A percentile compares a stretch with the other conserved stretches of the same genome.
phyloP scores from a whole-genome alignment of 2,113 vertebrate species.

The Anoura caudifer region DNA sequence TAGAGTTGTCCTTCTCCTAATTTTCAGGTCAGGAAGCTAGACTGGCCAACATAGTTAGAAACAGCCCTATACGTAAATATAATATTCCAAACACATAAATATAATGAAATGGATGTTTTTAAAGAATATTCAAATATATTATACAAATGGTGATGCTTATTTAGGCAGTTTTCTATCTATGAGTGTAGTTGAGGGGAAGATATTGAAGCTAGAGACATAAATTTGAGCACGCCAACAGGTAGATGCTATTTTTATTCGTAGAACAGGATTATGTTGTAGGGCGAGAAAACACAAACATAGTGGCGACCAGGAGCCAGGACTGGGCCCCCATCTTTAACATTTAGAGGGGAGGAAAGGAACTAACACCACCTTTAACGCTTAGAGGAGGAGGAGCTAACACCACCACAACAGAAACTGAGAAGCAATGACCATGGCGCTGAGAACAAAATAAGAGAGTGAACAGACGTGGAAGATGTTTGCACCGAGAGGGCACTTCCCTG shows the following conservation, averaged over 20 bases:
- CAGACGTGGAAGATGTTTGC: background rate
- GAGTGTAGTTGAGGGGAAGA: background rate
- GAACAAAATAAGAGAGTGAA: background rate
- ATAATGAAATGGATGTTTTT: background rate
- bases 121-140: background rate
- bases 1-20: background rate
- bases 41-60: background rate
- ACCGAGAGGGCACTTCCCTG: background rate
- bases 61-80: background rate
- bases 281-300: background rate
- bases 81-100: background rate
- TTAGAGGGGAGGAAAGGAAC: background rate
- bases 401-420: background rate
- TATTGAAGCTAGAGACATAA: background rate
- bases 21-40: background rate
- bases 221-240: background rate
- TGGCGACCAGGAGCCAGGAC: background rate
- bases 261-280: background rate
- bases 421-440: background rate
- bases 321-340: accelerated
- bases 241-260: background rate
- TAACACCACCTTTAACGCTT: background rate
- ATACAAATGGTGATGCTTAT: background rate
- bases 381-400: background rate
- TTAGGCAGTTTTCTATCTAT: background rate